Percentiles rank a stretch among this genome's conserved stretches.
These are phyloP conservation scores for Trogon surrucura DNA, from an alignment of 2,113 vertebrate species.

Conservation along the genomic window DNA sequence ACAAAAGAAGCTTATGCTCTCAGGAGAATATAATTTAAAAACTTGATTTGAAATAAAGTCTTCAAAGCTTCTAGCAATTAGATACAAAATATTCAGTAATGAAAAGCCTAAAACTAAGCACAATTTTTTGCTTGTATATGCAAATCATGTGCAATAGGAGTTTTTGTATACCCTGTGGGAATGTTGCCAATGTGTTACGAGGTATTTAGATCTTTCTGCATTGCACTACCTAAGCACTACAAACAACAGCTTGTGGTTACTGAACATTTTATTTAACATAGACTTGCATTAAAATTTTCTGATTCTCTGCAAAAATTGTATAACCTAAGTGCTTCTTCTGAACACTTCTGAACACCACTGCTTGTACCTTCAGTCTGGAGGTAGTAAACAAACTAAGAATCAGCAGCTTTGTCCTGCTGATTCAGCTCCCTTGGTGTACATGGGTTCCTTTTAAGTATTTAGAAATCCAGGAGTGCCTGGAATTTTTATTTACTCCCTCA, in stretches of 20 bases:
- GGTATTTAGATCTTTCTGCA: background rate
- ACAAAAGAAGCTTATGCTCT: background rate
- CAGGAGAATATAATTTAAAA: background rate
- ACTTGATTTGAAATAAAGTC: background rate
- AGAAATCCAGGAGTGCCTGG: background rate
- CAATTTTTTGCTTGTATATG: background rate
- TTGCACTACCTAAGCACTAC: background rate
- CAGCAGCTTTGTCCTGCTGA: background rate
- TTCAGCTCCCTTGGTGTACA: background rate
- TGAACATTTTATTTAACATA: background rate
- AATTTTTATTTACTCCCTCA: background rate
- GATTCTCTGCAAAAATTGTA: background rate
- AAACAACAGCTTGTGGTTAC: background rate
- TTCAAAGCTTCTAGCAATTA: background rate
- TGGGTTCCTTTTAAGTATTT: background rate
- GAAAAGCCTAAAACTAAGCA: background rate
- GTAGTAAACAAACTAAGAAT: background rate
- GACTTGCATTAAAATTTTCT: background rate
- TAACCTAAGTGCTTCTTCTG: background rate
- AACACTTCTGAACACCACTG: background rate
- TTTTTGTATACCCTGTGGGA: background rate
- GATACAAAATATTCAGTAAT: background rate
- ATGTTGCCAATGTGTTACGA: background rate
- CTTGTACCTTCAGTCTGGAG: background rate
- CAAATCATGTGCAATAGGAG: background rate